Conservation (phyloP, 2,888 invertebrate species). For the Asteroscopus sphinx region DNA sequence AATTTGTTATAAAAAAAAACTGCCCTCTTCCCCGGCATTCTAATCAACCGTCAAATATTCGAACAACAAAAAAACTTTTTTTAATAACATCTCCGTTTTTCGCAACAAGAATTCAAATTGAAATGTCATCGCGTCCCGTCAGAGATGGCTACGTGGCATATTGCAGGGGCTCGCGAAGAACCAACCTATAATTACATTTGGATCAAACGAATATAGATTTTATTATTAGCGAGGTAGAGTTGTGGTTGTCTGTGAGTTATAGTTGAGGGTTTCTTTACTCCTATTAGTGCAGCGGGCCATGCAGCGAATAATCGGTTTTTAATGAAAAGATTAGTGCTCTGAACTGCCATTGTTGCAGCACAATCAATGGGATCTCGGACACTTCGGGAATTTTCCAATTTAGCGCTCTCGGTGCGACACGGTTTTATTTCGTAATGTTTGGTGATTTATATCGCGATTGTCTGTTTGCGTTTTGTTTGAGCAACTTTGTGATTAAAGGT, state of each 20-base stretch:
- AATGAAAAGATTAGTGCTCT: slow-evolving; percentile 89
- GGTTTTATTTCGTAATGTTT: slow-evolving; percentile 59
- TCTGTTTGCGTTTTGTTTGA: slow-evolving; percentile 50
- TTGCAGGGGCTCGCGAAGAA: slow-evolving; percentile 70
- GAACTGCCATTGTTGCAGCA: slow-evolving; percentile 73
- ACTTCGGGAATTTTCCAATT: slow-evolving; percentile 87
- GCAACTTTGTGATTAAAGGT: slow-evolving; percentile 54
- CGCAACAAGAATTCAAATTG: slow-evolving; percentile 86
- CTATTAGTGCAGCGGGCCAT: slow-evolving; percentile 86
- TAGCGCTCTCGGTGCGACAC: slow-evolving; percentile 72
- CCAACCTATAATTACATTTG: slow-evolving; percentile 43
- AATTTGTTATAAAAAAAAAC: slow-evolving; percentile 57
- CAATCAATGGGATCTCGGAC: slow-evolving; percentile 81
- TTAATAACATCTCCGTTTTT: slow-evolving; percentile 74
- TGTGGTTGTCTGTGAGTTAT: slow-evolving; percentile 38
- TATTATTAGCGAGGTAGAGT: slow-evolving; percentile 60
- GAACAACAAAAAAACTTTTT: slow-evolving; percentile 73
- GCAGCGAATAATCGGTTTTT: slow-evolving; percentile 89
- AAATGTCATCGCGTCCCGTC: slow-evolving; percentile 84
- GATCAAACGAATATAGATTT: slow-evolving; percentile 55
- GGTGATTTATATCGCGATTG: slow-evolving; percentile 55
- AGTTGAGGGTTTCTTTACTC: slow-evolving; percentile 75
- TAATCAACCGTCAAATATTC: slow-evolving; percentile 67
- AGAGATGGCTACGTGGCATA: slow-evolving; percentile 76
- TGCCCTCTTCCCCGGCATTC: slow-evolving; percentile 44